Percentiles rank a stretch among this genome's conserved stretches.
phyloP scores from a whole-genome alignment of 2,888 invertebrate genomes.

The Liopterus haemorrhoidalis region DNA sequence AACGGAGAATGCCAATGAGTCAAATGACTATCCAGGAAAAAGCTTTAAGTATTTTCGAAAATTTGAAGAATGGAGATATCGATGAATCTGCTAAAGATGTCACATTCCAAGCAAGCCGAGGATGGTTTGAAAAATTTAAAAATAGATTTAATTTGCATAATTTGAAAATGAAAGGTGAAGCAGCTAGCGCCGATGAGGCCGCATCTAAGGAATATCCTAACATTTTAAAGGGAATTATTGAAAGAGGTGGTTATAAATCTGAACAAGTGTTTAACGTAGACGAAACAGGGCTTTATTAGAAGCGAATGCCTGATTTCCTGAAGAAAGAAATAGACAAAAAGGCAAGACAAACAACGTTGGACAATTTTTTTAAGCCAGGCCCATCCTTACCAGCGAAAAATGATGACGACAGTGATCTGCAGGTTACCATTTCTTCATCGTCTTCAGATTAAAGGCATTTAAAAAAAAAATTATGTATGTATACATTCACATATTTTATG shows the following conservation, averaged over 20 bases:
- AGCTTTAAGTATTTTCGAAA: conserved; percentile 31
- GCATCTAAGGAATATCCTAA: too few relatives aligned
- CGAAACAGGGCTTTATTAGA: too few relatives aligned
- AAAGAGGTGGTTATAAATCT: too few relatives aligned
- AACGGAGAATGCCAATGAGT: conserved; percentile 30
- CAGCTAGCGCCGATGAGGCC: conserved; percentile 22
- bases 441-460: conserved; percentile 24
- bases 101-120: conserved; percentile 21
- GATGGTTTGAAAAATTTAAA: conserved; percentile 26
- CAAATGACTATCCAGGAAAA: conserved; percentile 32
- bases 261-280: too few relatives aligned
- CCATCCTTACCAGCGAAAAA: conserved; percentile 23
- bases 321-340: too few relatives aligned
- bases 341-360: too few relatives aligned
- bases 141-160: conserved; percentile 21
- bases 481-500: conserved; percentile 16
- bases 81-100: not conserved
- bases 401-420: conserved; percentile 25
- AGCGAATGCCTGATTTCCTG: too few relatives aligned
- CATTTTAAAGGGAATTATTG: too few relatives aligned
- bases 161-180: conserved; percentile 11
- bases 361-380: too few relatives aligned
- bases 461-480: conserved; percentile 19
- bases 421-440: conserved; percentile 27
- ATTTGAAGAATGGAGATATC: conserved; percentile 28